phyloP scores from a whole-genome alignment of 2,888 invertebrate species.

The Deilephila elpenor region DNA sequence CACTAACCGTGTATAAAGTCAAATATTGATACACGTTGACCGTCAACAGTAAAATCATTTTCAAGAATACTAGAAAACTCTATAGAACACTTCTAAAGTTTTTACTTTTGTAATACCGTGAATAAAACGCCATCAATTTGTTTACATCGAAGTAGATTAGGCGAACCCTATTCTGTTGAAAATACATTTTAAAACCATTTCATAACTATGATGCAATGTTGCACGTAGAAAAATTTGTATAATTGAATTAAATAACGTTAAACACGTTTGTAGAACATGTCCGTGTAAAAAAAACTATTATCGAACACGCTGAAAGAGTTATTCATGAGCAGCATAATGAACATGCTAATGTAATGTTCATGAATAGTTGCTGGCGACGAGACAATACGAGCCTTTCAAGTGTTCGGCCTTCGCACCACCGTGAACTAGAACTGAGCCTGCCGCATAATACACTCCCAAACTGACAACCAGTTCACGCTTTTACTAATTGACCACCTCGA shows the following conservation, averaged over 20 bases:
- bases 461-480: conserved; percentile 80
- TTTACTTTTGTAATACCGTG: conserved; percentile 5
- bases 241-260: background rate
- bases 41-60: conserved; percentile 23
- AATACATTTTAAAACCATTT: background rate
- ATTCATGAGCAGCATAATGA: conserved; percentile 75
- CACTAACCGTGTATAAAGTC: background rate
- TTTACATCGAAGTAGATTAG: background rate
- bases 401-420: conserved; percentile 74
- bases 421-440: conserved; percentile 54
- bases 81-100: conserved; percentile 16
- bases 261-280: conserved; percentile 31
- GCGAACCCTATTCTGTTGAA: background rate
- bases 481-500: conserved; percentile 80
- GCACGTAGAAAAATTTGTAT: background rate
- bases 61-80: background rate
- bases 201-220: background rate
- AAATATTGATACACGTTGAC: conserved; percentile 17
- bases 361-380: conserved; percentile 61
- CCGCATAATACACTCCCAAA: conserved; percentile 69
- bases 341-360: conserved; percentile 70
- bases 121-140: conserved; percentile 22
- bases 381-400: conserved; percentile 67
- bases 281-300: conserved; percentile 50
- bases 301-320: conserved; percentile 61